These are phyloP conservation scores for Lottia scabra DNA, from an alignment of 2,888 invertebrate genomes.

Conservation along the genomic window DNA sequence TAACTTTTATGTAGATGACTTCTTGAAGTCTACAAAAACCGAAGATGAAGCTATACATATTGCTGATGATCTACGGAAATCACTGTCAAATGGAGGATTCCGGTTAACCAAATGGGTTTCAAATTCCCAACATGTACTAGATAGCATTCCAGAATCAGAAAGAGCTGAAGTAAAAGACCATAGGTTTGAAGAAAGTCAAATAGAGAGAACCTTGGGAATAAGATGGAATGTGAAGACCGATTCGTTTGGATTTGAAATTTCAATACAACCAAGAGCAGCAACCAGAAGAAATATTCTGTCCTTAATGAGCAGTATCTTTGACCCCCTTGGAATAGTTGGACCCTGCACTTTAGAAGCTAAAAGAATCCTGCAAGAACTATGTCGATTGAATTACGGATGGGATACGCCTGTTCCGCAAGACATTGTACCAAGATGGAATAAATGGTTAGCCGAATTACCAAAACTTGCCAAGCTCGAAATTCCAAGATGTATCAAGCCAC, in stretches of 20 bases:
- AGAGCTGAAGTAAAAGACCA: conserved; percentile 17
- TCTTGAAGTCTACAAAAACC: conserved; percentile 8
- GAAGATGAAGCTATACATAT: conserved; percentile 9
- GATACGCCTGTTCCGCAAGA: not conserved
- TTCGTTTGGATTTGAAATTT: conserved; percentile 21
- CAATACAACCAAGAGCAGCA: not conserved
- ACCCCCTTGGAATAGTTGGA: conserved; percentile 11
- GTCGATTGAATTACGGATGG: conserved; percentile 1
- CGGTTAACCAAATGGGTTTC: conserved; percentile 33
- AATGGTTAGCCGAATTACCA: conserved; percentile 10
- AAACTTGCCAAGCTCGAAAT: conserved; percentile 2
- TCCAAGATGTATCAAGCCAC: not conserved
- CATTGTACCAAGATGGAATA: conserved; percentile 7
- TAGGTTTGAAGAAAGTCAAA: conserved; percentile 10
- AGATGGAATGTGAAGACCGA: conserved; percentile 24
- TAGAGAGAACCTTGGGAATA: conserved; percentile 29
- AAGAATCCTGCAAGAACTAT: conserved; percentile 9
- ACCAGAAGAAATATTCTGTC: not conserved
- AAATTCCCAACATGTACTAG: conserved; percentile 28
- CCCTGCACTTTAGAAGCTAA: conserved; percentile 8
- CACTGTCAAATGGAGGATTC: conserved; percentile 23
- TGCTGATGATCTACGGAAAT: not conserved
- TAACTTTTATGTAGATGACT: conserved; percentile 29
- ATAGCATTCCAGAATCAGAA: conserved; percentile 26
- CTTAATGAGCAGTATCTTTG: conserved; percentile 1